A percentile compares a stretch with the other conserved stretches of the same genome.
Evolutionary conservation across 1,140 invertebrate genomes (phyloP).

Genomic region (Polypedilum vanderplanki): DNA sequence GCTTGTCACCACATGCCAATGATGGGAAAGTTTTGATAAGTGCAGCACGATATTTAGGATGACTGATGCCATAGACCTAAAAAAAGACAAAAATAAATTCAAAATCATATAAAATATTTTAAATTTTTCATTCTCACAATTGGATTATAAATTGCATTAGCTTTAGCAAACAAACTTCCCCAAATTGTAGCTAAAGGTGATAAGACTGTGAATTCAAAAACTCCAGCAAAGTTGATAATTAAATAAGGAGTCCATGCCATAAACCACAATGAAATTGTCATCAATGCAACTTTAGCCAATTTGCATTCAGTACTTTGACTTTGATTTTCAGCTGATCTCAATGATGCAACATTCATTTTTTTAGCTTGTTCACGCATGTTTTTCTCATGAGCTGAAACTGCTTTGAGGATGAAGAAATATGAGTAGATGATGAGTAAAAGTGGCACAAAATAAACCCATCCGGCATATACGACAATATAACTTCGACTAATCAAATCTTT

Average conservation of each 20-base stretch:
- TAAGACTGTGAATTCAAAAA: conserved; percentile 55
- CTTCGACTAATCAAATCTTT: conserved; percentile 55
- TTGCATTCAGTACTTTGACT: conserved; percentile 56
- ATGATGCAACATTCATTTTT: conserved; percentile 63
- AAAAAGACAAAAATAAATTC: too few relatives aligned
- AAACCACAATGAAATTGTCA: conserved; percentile 67
- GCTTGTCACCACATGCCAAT: too few relatives aligned
- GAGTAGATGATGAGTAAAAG: conserved; percentile 61
- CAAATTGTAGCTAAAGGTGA: conserved; percentile 60
- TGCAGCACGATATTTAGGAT: too few relatives aligned
- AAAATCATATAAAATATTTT: too few relatives aligned
- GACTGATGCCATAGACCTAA: too few relatives aligned
- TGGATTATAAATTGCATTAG: conserved; percentile 60
- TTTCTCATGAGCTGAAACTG: conserved; percentile 62
- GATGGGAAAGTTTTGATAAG: too few relatives aligned
- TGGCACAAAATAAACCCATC: conserved; percentile 58
- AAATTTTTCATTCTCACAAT: conserved; percentile 45
- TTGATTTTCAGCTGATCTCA: conserved; percentile 54
- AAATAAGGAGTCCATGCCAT: conserved; percentile 70
- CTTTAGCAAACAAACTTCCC: conserved; percentile 61
- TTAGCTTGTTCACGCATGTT: conserved; percentile 64
- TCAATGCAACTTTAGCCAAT: conserved; percentile 61
- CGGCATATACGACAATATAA: conserved; percentile 58
- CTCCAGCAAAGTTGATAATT: conserved; percentile 62
- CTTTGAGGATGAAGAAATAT: conserved; percentile 59